Evolutionary conservation across 2,888 invertebrate species (phyloP).

Genomic region (Aromia moschata): DNA sequence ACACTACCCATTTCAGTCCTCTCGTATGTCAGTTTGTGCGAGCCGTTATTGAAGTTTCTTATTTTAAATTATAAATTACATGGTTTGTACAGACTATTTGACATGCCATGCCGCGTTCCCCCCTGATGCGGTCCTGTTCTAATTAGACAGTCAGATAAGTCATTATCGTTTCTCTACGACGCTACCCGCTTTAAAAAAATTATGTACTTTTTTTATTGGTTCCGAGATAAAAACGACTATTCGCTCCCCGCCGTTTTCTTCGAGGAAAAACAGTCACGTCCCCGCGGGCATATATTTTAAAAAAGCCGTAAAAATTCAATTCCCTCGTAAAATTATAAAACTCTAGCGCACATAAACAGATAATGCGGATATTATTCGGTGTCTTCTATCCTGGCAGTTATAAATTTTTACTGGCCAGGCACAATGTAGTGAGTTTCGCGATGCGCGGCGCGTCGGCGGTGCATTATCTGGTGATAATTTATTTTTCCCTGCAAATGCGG

Average conservation of each 20-base stretch:
- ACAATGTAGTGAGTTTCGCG: constrained; percentile 8
- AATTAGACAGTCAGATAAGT: no score
- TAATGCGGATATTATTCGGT: constrained; percentile 22
- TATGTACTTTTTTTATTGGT: no score
- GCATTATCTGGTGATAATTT: background rate
- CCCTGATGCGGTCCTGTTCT: no score
- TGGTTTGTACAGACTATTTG: no score
- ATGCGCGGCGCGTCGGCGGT: background rate
- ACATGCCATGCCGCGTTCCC: no score
- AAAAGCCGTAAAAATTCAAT: constrained; percentile 16
- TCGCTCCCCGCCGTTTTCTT: background rate
- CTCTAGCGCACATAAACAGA: constrained; percentile 23
- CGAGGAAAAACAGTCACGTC: constrained; percentile 4
- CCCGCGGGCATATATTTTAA: constrained; percentile 12
- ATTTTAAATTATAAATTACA: no score
- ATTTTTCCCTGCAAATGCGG: background rate
- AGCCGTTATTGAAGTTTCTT: no score
- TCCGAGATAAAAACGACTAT: no score
- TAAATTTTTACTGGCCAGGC: constrained; percentile 16
- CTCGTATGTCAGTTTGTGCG: no score
- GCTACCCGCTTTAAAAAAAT: no score
- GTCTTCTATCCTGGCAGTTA: constrained; percentile 10
- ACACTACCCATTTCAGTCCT: no score
- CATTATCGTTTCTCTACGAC: no score
- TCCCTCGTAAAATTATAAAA: constrained; percentile 24